Percentiles rank a stretch among this genome's conserved stretches.
Conservation (phyloP, 2,113 vertebrate genomes). For the Dipodomys stephensi region DNA sequence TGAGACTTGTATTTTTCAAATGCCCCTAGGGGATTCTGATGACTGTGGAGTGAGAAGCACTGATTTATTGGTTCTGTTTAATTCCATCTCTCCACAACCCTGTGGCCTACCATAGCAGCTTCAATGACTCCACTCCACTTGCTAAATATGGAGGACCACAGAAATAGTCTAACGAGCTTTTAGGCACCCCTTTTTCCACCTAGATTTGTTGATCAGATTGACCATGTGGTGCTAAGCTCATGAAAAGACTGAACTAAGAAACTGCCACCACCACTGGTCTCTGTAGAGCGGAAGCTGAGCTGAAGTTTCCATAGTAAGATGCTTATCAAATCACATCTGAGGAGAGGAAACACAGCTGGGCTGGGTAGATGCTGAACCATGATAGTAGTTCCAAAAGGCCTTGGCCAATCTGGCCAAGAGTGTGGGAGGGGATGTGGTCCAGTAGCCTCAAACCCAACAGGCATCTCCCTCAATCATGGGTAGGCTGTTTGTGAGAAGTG, state of each 20-base stretch:
- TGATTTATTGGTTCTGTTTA: slow-evolving; percentile 18
- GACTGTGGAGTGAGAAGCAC: not conserved
- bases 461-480: not conserved
- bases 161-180: not conserved
- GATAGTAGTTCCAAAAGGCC: not conserved
- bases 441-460: fast-evolving
- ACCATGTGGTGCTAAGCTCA: not conserved
- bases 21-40: not conserved
- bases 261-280: not conserved
- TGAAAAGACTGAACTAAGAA: not conserved
- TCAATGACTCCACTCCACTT: not conserved
- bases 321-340: not conserved
- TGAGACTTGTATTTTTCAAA: not conserved
- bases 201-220: not conserved
- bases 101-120: not conserved
- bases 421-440: not conserved
- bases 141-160: not conserved
- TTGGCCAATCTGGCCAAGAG: not conserved
- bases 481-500: not conserved
- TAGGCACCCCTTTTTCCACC: not conserved
- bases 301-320: not conserved
- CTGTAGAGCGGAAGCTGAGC: not conserved
- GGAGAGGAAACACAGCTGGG: not conserved
- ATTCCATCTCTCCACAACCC: slow-evolving; percentile 30
- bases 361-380: not conserved